Conservation (phyloP, 1,140 invertebrate genomes). For the Cataglyphis hispanica region DNA sequence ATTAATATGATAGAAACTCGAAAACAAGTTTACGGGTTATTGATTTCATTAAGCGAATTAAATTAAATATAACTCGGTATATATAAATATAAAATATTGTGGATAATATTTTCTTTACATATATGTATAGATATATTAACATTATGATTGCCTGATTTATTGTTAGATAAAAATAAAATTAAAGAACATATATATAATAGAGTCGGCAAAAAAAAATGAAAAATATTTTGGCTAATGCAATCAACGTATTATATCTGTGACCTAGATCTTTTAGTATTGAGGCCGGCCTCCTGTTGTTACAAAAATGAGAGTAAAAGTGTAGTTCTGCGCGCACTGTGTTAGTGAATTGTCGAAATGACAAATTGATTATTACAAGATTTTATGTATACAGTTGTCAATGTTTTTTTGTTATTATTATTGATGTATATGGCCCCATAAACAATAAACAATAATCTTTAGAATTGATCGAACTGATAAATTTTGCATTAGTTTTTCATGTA, state of each 20-base stretch:
- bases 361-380: constrained; percentile 39
- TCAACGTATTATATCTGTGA: constrained; percentile 58
- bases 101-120: neutral
- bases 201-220: constrained; percentile 4
- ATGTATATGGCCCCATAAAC: constrained; percentile 7
- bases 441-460: constrained; percentile 2
- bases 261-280: constrained; percentile 63
- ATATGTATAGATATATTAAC: too few species aligned
- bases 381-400: constrained; percentile 12
- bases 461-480: neutral
- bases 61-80: neutral
- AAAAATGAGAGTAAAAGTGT: constrained; percentile 69
- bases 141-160: neutral
- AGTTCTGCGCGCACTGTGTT: neutral
- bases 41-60: neutral
- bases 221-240: constrained; percentile 57
- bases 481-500: too few species aligned
- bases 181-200: neutral
- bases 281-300: constrained; percentile 26
- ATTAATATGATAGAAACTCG: neutral
- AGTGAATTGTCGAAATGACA: constrained; percentile 56
- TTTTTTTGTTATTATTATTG: constrained; percentile 38
- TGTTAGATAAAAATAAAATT: neutral
- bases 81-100: neutral
- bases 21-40: neutral